These are phyloP conservation scores for Pachycephus smyrnensis DNA, from an alignment of 2,888 invertebrate genomes.

Conservation along the genomic window DNA sequence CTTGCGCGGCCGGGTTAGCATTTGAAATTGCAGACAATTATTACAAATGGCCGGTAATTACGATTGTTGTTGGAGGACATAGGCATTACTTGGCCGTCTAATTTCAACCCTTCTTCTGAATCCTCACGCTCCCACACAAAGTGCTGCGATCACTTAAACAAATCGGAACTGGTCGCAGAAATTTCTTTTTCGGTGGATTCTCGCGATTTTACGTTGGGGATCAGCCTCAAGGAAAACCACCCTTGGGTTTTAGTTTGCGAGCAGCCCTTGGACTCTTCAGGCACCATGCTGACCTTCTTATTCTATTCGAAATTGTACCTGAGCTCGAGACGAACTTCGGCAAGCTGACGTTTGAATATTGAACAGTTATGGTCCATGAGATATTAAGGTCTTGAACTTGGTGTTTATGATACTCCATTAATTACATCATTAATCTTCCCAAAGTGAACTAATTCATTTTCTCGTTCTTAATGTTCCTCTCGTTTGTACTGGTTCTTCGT, in stretches of 20 bases:
- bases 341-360: constrained; percentile 43
- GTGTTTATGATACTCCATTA: not conserved
- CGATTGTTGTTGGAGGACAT: constrained; percentile 26
- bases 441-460: not conserved
- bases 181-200: not conserved
- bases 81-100: constrained; percentile 20
- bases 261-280: not conserved
- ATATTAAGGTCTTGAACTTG: not conserved
- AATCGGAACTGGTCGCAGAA: not conserved
- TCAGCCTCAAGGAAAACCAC: not conserved
- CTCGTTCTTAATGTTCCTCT: not conserved
- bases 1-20: constrained; percentile 19
- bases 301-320: not conserved
- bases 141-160: not conserved
- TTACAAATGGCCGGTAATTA: constrained; percentile 32
- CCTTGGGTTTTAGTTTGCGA: not conserved
- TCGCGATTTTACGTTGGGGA: not conserved
- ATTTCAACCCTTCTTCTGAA: not conserved
- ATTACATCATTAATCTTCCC: not conserved
- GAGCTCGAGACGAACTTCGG: constrained; percentile 18
- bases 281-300: not conserved
- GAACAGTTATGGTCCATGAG: constrained; percentile 18
- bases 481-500: not conserved
- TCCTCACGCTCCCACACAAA: not conserved
- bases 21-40: constrained; percentile 32